These are phyloP conservation scores for Percina caprodes DNA, from an alignment of 2,113 vertebrate species.

Conservation along the genomic window DNA sequence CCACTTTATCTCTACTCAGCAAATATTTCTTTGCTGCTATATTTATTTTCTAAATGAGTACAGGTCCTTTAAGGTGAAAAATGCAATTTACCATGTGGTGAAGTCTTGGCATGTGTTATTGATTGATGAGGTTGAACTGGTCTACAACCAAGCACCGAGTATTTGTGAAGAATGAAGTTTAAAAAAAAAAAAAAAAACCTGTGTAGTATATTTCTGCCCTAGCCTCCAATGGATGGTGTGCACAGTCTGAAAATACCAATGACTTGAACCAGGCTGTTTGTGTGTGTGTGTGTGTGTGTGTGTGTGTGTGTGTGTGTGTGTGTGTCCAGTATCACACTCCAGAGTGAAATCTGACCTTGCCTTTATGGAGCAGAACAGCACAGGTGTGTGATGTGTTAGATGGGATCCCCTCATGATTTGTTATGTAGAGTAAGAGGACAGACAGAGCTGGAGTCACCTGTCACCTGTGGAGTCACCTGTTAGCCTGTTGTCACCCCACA, in stretches of 20 bases:
- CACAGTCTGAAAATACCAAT: neutral
- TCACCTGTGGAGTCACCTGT: too few species aligned
- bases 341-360: slow-evolving; percentile 61
- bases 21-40: too few species aligned
- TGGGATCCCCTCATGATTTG: slow-evolving; percentile 42
- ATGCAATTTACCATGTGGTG: neutral
- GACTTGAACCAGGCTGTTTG: neutral
- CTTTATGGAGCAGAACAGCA: slow-evolving; percentile 47
- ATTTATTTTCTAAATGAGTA: too few species aligned
- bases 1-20: too few species aligned
- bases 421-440: too few species aligned
- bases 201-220: slow-evolving; percentile 1
- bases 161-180: slow-evolving; percentile 11
- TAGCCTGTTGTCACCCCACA: too few species aligned
- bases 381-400: slow-evolving; percentile 73
- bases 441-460: too few species aligned
- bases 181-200: too few species aligned
- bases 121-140: neutral
- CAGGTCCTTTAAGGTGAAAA: too few species aligned
- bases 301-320: too few species aligned
- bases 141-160: neutral
- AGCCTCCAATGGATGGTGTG: neutral
- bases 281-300: slow-evolving; percentile 12
- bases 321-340: neutral
- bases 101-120: neutral